A percentile compares a stretch with the other conserved stretches of the same genome.
These are phyloP conservation scores for Leucania comma DNA, from an alignment of 2,888 invertebrate species.

Conservation along the genomic window DNA sequence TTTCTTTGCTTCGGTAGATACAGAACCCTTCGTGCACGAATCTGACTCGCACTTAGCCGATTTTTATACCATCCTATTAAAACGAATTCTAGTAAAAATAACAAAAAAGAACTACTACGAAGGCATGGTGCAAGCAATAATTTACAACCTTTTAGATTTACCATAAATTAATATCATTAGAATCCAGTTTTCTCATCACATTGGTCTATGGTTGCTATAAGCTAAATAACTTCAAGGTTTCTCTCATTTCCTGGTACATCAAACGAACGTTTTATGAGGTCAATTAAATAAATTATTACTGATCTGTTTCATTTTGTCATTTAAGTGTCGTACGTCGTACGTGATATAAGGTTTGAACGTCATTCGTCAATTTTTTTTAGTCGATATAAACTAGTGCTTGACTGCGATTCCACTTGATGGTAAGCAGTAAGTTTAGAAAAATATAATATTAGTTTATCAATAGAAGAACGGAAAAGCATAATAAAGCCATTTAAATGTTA, in stretches of 20 bases:
- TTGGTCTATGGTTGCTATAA: slow-evolving; percentile 16
- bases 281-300: slow-evolving; percentile 17
- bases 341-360: background rate
- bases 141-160: slow-evolving; percentile 8
- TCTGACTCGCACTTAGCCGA: too few relatives aligned
- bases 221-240: slow-evolving; percentile 57
- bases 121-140: slow-evolving; percentile 11
- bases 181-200: slow-evolving; percentile 35
- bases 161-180: slow-evolving; percentile 34
- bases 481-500: background rate
- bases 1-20: too few relatives aligned
- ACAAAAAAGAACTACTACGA: background rate
- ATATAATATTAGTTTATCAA: background rate
- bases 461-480: background rate
- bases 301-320: slow-evolving; percentile 27
- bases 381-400: too few relatives aligned
- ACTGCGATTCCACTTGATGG: too few relatives aligned
- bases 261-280: slow-evolving; percentile 25
- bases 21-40: too few relatives aligned
- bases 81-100: background rate
- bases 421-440: background rate
- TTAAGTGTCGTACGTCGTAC: too few relatives aligned
- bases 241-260: slow-evolving; percentile 39
- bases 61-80: background rate
- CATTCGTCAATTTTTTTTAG: background rate